Percentiles rank a stretch among this genome's conserved stretches.
Conservation (phyloP, 2,888 invertebrate species). For the Drosophila niveifrons region DNA sequence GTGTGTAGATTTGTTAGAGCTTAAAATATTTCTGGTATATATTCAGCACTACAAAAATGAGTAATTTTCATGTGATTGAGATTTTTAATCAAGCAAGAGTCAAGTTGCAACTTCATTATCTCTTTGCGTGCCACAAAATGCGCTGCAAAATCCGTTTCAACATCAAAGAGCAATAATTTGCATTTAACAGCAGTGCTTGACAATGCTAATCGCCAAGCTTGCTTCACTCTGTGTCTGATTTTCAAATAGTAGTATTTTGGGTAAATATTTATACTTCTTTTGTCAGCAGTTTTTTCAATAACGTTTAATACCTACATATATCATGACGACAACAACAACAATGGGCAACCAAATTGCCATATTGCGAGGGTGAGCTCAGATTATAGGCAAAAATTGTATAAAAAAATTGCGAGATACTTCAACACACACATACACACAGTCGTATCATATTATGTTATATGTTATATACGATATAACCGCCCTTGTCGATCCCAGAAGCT, state of each 20-base stretch:
- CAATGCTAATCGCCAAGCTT: constrained; percentile 26
- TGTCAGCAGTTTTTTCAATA: constrained; percentile 83
- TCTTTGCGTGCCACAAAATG: background rate
- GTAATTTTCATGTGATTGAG: background rate
- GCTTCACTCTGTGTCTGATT: constrained; percentile 31
- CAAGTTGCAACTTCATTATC: background rate
- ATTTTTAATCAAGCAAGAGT: background rate
- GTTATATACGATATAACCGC: constrained; percentile 42
- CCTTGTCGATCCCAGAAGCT: constrained; percentile 52
- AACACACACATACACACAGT: constrained; percentile 14
- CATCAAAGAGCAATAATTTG: constrained; percentile 77
- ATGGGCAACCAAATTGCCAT: constrained; percentile 65
- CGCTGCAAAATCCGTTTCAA: constrained; percentile 39
- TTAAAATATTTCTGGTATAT: background rate
- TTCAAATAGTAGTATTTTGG: constrained; percentile 76
- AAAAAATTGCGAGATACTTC: constrained; percentile 58
- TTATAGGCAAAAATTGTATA: constrained; percentile 70
- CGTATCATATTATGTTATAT: constrained; percentile 31
- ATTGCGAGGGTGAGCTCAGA: constrained; percentile 37
- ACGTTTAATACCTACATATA: constrained; percentile 77
- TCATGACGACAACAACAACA: constrained; percentile 71
- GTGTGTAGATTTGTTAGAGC: constrained; percentile 18
- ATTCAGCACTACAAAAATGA: background rate
- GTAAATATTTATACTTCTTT: constrained; percentile 84
- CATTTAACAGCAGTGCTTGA: constrained; percentile 53